Percentiles rank a stretch among this genome's conserved stretches.
phyloP scores from a whole-genome alignment of 1,140 invertebrate genomes.

The Drosophila kohkoa region DNA sequence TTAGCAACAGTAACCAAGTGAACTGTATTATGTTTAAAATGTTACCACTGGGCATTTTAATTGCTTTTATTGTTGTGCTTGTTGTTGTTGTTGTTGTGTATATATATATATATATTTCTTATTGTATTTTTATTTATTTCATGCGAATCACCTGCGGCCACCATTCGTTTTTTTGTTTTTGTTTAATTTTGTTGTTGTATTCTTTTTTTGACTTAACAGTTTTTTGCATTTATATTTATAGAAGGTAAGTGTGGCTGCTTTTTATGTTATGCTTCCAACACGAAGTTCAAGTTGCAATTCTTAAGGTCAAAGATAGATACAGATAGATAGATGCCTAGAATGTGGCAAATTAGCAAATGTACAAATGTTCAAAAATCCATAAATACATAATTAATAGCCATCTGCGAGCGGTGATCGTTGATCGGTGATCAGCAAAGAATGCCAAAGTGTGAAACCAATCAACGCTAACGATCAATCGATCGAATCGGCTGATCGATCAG shows the following conservation, averaged over 20 bases:
- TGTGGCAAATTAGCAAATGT: not conserved
- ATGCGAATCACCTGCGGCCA: constrained; percentile 30
- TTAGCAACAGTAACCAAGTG: constrained; percentile 3
- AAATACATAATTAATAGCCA: constrained; percentile 15
- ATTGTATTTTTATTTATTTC: constrained; percentile 36
- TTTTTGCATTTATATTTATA: constrained; percentile 34
- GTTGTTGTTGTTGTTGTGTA: not conserved
- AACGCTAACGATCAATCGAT: not conserved
- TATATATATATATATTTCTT: constrained; percentile 2
- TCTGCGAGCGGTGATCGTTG: not conserved
- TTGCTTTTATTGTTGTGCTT: constrained; percentile 14
- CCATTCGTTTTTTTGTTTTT: constrained; percentile 3
- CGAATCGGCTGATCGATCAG: too few relatives aligned
- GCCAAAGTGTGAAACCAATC: not conserved
- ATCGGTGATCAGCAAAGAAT: constrained; percentile 2
- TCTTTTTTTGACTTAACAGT: not conserved
- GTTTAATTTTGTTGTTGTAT: not conserved
- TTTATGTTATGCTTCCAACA: constrained; percentile 4
- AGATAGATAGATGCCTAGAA: not conserved
- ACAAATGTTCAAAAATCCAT: not conserved
- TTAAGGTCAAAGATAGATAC: constrained; percentile 16
- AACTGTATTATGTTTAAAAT: constrained; percentile 35
- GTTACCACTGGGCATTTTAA: constrained; percentile 31
- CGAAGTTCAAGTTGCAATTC: constrained; percentile 38
- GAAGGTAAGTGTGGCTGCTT: constrained; percentile 27